Evolutionary conservation across 2,888 invertebrate genomes (phyloP).

Genomic region (Cephus runcator): DNA sequence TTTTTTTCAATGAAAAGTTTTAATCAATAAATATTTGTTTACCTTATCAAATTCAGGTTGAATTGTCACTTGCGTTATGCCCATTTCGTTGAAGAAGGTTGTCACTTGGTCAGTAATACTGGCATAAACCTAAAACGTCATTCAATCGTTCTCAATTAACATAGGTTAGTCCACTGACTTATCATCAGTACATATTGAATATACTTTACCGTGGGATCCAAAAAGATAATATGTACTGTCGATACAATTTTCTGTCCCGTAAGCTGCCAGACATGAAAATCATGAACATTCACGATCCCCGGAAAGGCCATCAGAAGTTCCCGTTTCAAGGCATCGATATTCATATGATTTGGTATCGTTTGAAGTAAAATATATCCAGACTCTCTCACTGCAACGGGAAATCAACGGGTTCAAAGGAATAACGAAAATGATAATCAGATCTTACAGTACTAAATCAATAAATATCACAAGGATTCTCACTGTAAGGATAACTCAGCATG

Average conservation of each 20-base stretch:
- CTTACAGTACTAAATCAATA: background rate
- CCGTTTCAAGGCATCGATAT: slow-evolving; percentile 76
- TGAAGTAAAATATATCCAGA: slow-evolving; percentile 89
- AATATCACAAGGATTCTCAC: slow-evolving; percentile 67
- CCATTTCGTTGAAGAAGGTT: slow-evolving; percentile 81
- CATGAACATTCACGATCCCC: slow-evolving; percentile 81
- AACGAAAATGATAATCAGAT: background rate
- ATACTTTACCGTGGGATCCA: slow-evolving; percentile 70
- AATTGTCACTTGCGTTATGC: slow-evolving; percentile 85
- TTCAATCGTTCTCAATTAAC: background rate
- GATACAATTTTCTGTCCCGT: slow-evolving; percentile 83
- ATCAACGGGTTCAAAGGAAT: background rate
- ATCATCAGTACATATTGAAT: background rate
- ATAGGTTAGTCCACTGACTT: background rate
- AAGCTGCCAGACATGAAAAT: slow-evolving; percentile 90
- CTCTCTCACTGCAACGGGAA: slow-evolving; percentile 78
- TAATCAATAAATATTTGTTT: slow-evolving; percentile 7
- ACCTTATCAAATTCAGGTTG: slow-evolving; percentile 82
- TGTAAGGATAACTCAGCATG: slow-evolving; percentile 82
- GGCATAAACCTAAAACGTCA: slow-evolving; percentile 65
- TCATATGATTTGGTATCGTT: slow-evolving; percentile 90
- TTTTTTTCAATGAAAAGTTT: background rate
- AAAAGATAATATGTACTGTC: slow-evolving; percentile 84
- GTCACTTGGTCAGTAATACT: slow-evolving; percentile 73
- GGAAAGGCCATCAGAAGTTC: slow-evolving; percentile 76